Base-by-base conservation (phyloP, 2,888 invertebrate genomes). In the Drosophila flavopinicola region DNA sequence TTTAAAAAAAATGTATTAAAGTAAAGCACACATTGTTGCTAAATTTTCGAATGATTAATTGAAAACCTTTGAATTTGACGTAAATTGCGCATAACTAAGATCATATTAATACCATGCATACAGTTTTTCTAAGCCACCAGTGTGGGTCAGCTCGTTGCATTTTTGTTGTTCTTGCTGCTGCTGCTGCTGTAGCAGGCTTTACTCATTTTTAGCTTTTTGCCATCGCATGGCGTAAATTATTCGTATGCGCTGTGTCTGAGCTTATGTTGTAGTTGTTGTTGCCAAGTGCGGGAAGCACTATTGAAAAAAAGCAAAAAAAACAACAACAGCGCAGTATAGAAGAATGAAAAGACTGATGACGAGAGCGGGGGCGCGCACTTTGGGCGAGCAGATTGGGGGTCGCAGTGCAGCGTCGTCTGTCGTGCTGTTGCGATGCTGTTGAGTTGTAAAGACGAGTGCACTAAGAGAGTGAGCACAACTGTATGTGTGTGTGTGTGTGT, bases 131-230 rank as follows among this genome's bases (percentile, higher is more conserved):
- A 41, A 24, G 32, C 39, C 67, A 15, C 17, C 20, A 63, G 54
- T 80, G 86, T 80, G 56, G 56, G 57, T 66, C 53, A 74, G 39
- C 49, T 51, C 58, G 35, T 32, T 64, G 51, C 59, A 42, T 58
- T 44, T 51, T 49, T 60, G 17, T 15, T 33, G 32, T 52, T 48
- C 41, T 35, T 53, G 23, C 37, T 68, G 49, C 29, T 37, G 39
- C 20, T 63, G 42, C 42, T 29, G 58, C 39, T 53, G 70, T 52
- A 32, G 64, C 76, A 65, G 63, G 47, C 65, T 78, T 83, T 79
- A 87, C 80, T 85, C 68, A 86, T 84, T 84, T 87, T 83, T 82
- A 83, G 86, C 84, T 83, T 87, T 85, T 78, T 75, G 79, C 66
- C 66, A 54, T 75, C 51, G 68, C 72, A 61, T 78, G 65, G 86